Evolutionary conservation across 2,888 invertebrate genomes (phyloP).

Genomic region (Cephus rjabovi): DNA sequence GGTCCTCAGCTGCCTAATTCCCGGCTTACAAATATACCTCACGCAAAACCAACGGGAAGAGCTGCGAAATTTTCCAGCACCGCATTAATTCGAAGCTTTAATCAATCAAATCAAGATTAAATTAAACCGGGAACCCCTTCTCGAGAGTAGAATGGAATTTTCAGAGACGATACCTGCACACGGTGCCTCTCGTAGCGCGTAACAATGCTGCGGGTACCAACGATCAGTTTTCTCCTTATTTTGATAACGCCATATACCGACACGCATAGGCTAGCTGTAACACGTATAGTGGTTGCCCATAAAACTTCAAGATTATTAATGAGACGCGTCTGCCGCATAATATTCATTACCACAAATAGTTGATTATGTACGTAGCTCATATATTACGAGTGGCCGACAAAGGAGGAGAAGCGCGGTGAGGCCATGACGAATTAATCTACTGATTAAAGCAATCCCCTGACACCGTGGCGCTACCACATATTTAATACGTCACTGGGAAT

Average conservation of each 20-base stretch:
- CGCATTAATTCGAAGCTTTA: not conserved
- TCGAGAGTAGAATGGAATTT: not conserved
- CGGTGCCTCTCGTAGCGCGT: not conserved
- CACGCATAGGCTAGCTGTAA: not conserved
- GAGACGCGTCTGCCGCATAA: constrained; percentile 59
- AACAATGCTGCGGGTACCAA: not conserved
- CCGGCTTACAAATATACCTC: not conserved
- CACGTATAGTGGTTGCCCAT: not conserved
- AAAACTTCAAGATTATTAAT: constrained; percentile 56
- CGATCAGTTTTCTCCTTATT: not conserved
- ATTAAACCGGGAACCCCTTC: not conserved
- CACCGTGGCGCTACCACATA: constrained; percentile 62
- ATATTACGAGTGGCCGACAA: constrained; percentile 62
- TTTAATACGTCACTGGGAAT: constrained; percentile 62
- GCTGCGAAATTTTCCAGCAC: not conserved
- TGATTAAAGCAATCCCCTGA: constrained; percentile 65
- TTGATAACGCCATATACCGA: not conserved
- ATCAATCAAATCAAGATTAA: not conserved
- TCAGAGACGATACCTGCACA: not conserved
- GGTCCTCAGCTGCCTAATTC: not conserved
- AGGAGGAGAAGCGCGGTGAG: constrained; percentile 59
- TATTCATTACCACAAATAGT: constrained; percentile 66
- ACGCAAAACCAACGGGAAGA: not conserved
- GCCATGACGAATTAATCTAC: constrained; percentile 66
- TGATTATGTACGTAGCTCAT: constrained; percentile 63